phyloP scores from a whole-genome alignment of 2,797 vertebrate species.

The Myiotriccus ornatus region DNA sequence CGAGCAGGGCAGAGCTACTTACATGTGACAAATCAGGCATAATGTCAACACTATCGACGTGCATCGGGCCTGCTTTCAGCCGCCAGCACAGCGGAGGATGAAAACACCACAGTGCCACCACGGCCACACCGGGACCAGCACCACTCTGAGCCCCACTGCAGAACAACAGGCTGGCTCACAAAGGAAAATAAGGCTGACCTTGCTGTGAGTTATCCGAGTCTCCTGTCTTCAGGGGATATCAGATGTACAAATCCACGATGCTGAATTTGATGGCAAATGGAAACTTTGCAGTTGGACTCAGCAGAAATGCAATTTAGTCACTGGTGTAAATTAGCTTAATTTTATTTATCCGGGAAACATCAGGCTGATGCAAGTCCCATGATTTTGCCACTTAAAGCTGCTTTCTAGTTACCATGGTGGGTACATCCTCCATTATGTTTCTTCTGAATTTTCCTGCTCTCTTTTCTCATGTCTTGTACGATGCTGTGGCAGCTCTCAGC shows the following conservation, averaged over 20 bases:
- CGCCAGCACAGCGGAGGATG: rapidly evolving
- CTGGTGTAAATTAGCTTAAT: not conserved
- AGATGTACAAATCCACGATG: rapidly evolving
- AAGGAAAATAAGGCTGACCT: not conserved
- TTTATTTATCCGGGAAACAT: not conserved
- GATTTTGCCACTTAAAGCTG: not conserved
- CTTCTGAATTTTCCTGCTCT: not conserved
- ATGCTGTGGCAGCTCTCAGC: not conserved
- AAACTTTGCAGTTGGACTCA: not conserved
- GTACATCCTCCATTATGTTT: rapidly evolving
- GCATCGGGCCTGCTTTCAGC: not conserved
- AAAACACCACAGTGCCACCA: not conserved
- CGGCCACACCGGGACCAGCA: not conserved
- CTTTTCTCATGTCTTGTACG: not conserved
- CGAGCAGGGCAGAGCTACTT: not conserved
- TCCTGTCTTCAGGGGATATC: not conserved
- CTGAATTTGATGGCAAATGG: not conserved
- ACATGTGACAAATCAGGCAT: not conserved
- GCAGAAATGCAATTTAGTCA: not conserved
- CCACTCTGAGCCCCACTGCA: rapidly evolving
- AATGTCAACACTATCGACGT: rapidly evolving
- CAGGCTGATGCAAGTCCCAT: not conserved
- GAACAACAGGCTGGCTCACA: not conserved
- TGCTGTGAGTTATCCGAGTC: not conserved
- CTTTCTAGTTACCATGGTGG: rapidly evolving